phyloP scores from a whole-genome alignment of 1,140 invertebrate genomes.

The Achatina immaculata region DNA sequence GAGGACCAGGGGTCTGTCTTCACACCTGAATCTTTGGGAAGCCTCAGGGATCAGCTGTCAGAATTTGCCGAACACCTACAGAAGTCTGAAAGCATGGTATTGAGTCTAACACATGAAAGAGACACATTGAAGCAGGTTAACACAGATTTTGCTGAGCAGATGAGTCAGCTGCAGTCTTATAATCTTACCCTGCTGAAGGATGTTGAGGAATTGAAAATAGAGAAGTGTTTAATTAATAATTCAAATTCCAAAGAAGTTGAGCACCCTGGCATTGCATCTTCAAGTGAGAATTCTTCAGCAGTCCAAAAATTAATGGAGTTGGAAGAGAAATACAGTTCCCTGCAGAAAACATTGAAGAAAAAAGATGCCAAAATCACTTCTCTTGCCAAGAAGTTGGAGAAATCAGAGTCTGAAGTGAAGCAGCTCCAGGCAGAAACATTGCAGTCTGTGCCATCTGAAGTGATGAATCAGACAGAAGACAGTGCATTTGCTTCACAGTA shows the following conservation, averaged over 20 bases:
- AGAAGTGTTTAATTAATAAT: background rate
- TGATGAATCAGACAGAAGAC: background rate
- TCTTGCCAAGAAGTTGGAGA: slow-evolving; percentile 39
- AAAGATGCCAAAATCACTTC: slow-evolving; percentile 45
- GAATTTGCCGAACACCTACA: background rate
- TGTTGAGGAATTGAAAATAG: background rate
- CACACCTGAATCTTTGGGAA: background rate
- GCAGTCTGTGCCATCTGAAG: background rate
- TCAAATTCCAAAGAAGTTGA: background rate
- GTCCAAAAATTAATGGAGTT: background rate
- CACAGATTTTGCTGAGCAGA: background rate
- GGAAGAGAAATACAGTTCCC: slow-evolving; percentile 36
- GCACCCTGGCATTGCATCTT: background rate
- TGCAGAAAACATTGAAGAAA: slow-evolving; percentile 46
- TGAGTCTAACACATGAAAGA: background rate
- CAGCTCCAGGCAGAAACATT: slow-evolving; percentile 33
- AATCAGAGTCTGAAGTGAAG: slow-evolving; percentile 22
- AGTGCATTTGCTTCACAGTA: background rate
- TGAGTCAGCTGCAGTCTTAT: background rate
- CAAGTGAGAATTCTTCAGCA: background rate
- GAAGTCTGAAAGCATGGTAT: slow-evolving; percentile 1
- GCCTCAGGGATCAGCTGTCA: background rate
- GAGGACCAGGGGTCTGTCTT: background rate
- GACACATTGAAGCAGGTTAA: background rate
- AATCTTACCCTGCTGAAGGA: background rate